Percentiles rank a stretch among this genome's conserved stretches.
These are phyloP conservation scores for Austrolebias charrua DNA, from an alignment of 2,797 vertebrate species.

Conservation along the genomic window DNA sequence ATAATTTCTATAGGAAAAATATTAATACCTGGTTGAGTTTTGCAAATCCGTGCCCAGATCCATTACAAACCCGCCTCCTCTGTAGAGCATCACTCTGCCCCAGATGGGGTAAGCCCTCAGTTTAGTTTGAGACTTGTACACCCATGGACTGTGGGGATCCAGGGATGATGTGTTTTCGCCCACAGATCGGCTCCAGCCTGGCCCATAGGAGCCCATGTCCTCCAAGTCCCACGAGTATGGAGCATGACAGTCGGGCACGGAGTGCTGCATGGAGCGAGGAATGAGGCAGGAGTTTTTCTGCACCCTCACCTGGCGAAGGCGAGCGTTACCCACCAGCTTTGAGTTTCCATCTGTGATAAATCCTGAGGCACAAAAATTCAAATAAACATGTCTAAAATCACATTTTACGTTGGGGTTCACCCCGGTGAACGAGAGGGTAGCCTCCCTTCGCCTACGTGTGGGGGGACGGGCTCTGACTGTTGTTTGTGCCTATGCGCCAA, in stretches of 20 bases:
- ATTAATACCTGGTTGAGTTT: constrained; percentile 83
- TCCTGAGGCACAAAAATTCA: constrained; percentile 73
- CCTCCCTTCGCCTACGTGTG: too few relatives aligned
- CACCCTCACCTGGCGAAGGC: constrained; percentile 91
- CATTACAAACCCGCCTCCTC: constrained; percentile 89
- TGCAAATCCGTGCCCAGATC: constrained; percentile 83
- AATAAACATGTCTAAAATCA: neutral
- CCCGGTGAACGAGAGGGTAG: too few relatives aligned
- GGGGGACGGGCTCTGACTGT: too few relatives aligned
- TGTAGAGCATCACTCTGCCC: constrained; percentile 86
- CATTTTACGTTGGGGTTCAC: too few relatives aligned
- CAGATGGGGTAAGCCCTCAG: constrained; percentile 82
- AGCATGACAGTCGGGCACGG: constrained; percentile 77
- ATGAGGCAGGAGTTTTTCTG: constrained; percentile 80
- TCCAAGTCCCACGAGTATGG: constrained; percentile 87
- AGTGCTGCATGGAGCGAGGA: constrained; percentile 67
- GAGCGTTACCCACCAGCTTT: constrained; percentile 89
- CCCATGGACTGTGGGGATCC: constrained; percentile 77
- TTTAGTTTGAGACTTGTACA: constrained; percentile 85
- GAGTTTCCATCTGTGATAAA: constrained; percentile 97
- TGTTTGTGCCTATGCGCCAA: too few relatives aligned
- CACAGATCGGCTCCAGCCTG: constrained; percentile 79
- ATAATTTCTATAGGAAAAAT: neutral
- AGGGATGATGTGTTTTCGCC: constrained; percentile 65
- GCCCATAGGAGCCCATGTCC: constrained; percentile 82